Evolutionary conservation across 1,140 invertebrate species (phyloP).

Genomic region (Leptinotarsa undecemlineata): DNA sequence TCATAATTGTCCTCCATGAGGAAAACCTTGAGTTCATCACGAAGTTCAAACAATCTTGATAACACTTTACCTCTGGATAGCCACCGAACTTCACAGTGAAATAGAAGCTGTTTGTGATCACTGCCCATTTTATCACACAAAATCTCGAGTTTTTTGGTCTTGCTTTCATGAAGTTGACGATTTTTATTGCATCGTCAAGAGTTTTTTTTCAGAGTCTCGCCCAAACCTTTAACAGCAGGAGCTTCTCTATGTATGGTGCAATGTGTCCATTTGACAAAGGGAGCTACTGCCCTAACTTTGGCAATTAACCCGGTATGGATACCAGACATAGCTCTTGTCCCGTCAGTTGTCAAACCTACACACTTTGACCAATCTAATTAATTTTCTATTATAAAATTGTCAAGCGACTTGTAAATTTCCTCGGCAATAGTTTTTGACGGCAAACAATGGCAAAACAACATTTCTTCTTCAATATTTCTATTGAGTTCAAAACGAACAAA

Average conservation of each 20-base stretch:
- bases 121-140: conserved; percentile 41
- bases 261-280: conserved; percentile 21
- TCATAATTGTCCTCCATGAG: neutral
- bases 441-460: neutral
- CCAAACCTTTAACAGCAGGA: conserved; percentile 42
- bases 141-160: conserved; percentile 46
- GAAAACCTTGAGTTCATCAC: neutral
- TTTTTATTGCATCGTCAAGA: conserved; percentile 44
- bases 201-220: conserved; percentile 14
- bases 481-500: too few species aligned
- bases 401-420: conserved; percentile 36
- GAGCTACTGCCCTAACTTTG: too few species aligned
- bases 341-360: conserved; percentile 42
- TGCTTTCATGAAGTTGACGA: conserved; percentile 49
- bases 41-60: conserved; percentile 8
- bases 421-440: conserved; percentile 30
- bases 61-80: conserved; percentile 47
- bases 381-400: conserved; percentile 42
- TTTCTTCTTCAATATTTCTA: too few species aligned
- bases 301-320: conserved; percentile 27
- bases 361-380: conserved; percentile 41
- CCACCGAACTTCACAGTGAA: conserved; percentile 40
- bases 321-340: conserved; percentile 40
- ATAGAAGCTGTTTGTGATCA: conserved; percentile 41
- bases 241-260: conserved; percentile 22